Evolutionary conservation across 2,113 vertebrate genomes (phyloP).

Genomic region (Artemisiospiza belli): DNA sequence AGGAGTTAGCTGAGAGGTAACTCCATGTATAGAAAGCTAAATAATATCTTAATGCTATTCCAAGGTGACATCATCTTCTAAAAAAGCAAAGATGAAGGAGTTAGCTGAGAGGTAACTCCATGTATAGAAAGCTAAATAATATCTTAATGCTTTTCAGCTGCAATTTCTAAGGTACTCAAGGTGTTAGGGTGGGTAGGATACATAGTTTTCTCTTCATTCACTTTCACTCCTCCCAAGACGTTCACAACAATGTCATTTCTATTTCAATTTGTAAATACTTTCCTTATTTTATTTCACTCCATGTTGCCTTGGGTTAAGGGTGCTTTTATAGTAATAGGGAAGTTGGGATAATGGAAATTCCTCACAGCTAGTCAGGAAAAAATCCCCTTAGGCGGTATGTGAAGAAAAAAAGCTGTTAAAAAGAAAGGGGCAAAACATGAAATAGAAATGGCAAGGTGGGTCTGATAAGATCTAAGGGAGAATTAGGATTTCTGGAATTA

Average conservation of each 20-base stretch:
- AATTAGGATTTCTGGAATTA: not conserved
- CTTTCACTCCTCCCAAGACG: not conserved
- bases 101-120: not conserved
- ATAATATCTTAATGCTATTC: not conserved
- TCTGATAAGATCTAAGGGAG: not conserved
- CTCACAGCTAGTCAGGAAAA: not conserved
- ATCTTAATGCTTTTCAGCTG: not conserved
- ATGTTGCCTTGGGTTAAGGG: not conserved
- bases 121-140: not conserved
- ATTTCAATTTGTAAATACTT: not conserved
- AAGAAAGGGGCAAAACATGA: not conserved
- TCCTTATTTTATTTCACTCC: not conserved
- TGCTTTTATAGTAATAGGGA: not conserved
- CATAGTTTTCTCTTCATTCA: not conserved
- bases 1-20: not conserved
- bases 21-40: not conserved
- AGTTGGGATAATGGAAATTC: not conserved
- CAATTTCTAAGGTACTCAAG: not conserved
- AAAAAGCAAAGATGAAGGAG: not conserved
- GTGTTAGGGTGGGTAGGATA: not conserved
- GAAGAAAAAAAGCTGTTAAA: not conserved
- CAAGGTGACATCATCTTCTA: not conserved
- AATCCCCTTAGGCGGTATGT: not conserved
- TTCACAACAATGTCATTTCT: not conserved
- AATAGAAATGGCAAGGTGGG: not conserved